Evolutionary conservation across 2,113 vertebrate genomes (phyloP).

Genomic region (Steatornis caripensis): DNA sequence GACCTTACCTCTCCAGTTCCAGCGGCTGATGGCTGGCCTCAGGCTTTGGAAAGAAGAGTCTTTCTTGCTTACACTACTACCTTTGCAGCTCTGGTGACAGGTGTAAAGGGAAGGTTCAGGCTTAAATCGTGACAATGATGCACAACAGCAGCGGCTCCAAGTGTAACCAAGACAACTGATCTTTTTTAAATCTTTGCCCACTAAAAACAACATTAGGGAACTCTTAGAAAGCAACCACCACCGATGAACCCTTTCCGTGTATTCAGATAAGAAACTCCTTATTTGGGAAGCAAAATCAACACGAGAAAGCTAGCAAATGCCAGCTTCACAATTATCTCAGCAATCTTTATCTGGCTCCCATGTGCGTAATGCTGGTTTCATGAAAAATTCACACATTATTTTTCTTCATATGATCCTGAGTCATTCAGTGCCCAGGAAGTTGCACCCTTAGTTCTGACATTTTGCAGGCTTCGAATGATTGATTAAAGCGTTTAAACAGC

Average conservation of each 20-base stretch:
- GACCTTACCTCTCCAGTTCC: background rate
- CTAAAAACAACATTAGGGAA: background rate
- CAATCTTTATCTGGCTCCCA: background rate
- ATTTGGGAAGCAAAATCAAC: background rate
- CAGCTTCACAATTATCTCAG: background rate
- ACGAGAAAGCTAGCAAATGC: background rate
- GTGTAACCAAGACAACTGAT: background rate
- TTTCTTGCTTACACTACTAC: background rate
- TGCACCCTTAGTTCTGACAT: background rate
- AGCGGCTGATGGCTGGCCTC: background rate
- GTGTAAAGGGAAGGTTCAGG: background rate
- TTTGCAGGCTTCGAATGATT: background rate
- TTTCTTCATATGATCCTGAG: constrained; percentile 2
- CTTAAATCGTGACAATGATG: background rate
- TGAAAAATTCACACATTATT: background rate
- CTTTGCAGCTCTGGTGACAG: background rate
- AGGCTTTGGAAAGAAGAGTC: background rate
- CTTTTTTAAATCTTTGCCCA: background rate
- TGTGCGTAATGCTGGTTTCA: background rate
- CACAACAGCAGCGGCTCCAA: background rate
- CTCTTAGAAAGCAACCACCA: background rate
- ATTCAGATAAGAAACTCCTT: background rate
- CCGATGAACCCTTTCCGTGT: background rate
- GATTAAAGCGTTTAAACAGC: background rate
- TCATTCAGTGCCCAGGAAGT: background rate